A percentile compares a stretch with the other conserved stretches of the same genome.
Evolutionary conservation across 2,888 invertebrate genomes (phyloP).

Genomic region (Melieria crassipennis): DNA sequence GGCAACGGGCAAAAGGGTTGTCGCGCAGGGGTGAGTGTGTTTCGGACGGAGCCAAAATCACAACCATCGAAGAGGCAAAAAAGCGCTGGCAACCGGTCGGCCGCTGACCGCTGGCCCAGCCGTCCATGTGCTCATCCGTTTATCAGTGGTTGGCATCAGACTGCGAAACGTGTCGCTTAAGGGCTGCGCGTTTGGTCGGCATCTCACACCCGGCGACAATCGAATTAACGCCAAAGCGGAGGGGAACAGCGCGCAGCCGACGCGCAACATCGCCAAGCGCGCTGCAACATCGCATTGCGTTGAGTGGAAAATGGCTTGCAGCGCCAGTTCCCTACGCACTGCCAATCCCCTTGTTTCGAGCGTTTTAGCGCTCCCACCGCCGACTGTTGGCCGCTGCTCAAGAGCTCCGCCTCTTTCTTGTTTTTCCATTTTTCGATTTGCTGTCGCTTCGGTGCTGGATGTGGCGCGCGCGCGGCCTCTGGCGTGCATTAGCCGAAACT

Average conservation of each 20-base stretch:
- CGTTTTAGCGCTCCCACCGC: background rate
- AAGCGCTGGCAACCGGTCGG: background rate
- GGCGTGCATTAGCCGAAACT: constrained; percentile 1
- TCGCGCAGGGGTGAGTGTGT: background rate
- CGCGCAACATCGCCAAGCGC: constrained; percentile 30
- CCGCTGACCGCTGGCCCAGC: background rate
- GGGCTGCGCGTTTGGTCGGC: constrained; percentile 48
- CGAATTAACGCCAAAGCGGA: constrained; percentile 15
- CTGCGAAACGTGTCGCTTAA: constrained; percentile 45
- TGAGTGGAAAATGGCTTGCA: background rate
- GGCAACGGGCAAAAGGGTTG: background rate
- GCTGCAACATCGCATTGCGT: constrained; percentile 30
- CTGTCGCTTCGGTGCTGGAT: background rate
- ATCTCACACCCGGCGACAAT: constrained; percentile 25
- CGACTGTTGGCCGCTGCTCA: constrained; percentile 19
- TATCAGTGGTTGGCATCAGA: constrained; percentile 10
- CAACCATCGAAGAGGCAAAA: background rate
- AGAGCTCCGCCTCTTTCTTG: constrained; percentile 59
- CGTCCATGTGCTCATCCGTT: background rate
- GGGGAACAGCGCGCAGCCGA: background rate
- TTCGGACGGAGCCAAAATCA: background rate
- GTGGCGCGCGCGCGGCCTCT: constrained; percentile 21
- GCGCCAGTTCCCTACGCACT: constrained; percentile 1
- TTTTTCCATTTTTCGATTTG: constrained; percentile 32
- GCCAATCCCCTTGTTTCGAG: background rate